Evolutionary conservation across 92 coral and sea anemone genomes (phyloP), one percentile per base, ranked within the genome.

Genomic region (Desmophyllum pertusum): DNA sequence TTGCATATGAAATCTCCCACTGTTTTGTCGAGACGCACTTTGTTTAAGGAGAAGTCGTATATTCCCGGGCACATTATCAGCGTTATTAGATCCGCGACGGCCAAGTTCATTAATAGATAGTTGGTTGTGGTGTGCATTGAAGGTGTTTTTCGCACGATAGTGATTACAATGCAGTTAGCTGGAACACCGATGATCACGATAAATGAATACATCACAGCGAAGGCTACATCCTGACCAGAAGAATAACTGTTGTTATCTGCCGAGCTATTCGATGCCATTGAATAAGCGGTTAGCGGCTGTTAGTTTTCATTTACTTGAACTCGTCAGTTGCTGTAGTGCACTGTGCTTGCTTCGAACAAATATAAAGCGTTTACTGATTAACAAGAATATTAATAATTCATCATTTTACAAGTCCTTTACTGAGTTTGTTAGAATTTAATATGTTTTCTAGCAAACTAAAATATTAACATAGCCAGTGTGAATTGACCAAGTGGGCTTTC

Each of bases 81-180:
- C 4, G 85, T 81, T 37, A 51, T 29, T 25, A 81, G 50, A 81
- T 81, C 85, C 23, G 85, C 78, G 11, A 81, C 53, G 6, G 85
- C 78, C 50, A 81, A 50, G 25, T 81, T 81, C 51, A 27, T 48
- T 2, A 81, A 29, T 13, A 81, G 85, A n/a, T 30, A 70, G 78
- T 81, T 81, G 67, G 85, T 81, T 39, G 78, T 71, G 30, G 85
- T 69, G 78, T 81, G 85, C 85, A 81, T 81, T 13, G 85, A 51
- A 61, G 78, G 78, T 7, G 85, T 69, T 70, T 70, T 81, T 71
- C 85, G 78, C 19, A 81, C 78, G 61, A 81, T 81, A 25, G 78
- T 71, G 78, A 81, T 36, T 6, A 81, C 29, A 18, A 69, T 36
- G 36, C 66, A 23, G 48, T 81, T 81, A 68, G 77, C 85, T 0